phyloP scores from a whole-genome alignment of 2,113 vertebrate genomes.

The Scomber scombrus region DNA sequence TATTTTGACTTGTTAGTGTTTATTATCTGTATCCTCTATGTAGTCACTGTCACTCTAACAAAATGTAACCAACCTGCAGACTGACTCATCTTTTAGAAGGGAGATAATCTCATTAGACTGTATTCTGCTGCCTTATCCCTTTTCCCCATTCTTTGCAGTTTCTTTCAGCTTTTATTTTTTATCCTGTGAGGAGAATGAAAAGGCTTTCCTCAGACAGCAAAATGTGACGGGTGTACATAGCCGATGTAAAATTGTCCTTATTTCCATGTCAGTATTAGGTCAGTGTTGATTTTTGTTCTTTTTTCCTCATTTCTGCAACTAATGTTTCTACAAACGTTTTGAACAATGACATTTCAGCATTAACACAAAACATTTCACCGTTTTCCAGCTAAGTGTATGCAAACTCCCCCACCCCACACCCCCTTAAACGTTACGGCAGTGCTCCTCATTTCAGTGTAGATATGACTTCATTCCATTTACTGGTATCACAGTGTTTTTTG shows the following conservation, averaged over 20 bases:
- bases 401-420: conserved; percentile 1
- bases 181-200: conserved; percentile 34
- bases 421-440: conserved; percentile 4
- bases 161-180: conserved; percentile 42
- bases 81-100: conserved; percentile 74
- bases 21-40: conserved; percentile 82
- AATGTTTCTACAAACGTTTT: conserved; percentile 23
- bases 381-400: conserved; percentile 54
- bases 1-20: conserved; percentile 84
- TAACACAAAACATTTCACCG: conserved; percentile 32
- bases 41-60: conserved; percentile 82
- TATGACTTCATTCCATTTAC: conserved; percentile 71
- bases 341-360: conserved; percentile 33
- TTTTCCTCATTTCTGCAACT: conserved; percentile 46
- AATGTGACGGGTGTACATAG: conserved; percentile 75
- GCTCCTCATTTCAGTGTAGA: conserved; percentile 67
- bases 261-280: conserved; percentile 76
- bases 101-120: conserved; percentile 74
- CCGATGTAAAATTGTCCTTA: conserved; percentile 70
- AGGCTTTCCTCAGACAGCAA: conserved; percentile 36
- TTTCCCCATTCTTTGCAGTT: conserved; percentile 53
- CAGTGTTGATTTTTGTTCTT: conserved; percentile 22
- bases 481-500: conserved; percentile 49
- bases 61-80: conserved; percentile 79
- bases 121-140: conserved; percentile 85